Evolutionary conservation across 2,888 invertebrate species (phyloP).

Genomic region (Atherix ibis): DNA sequence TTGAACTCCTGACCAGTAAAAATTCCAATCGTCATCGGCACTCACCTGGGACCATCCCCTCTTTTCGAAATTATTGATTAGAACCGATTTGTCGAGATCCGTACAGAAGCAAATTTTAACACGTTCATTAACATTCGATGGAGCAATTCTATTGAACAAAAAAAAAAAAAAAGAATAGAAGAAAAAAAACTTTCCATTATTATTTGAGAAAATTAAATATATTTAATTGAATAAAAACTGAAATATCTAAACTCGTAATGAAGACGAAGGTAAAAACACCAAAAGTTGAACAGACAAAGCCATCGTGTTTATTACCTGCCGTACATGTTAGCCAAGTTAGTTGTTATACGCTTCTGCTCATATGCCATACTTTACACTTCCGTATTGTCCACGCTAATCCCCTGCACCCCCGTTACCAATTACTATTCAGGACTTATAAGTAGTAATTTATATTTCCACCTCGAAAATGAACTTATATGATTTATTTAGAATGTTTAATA

Average conservation of each 20-base stretch:
- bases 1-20: constrained; percentile 87
- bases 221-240: too few relatives aligned
- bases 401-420: too few relatives aligned
- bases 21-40: constrained; percentile 89
- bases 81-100: constrained; percentile 76
- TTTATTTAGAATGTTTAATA: neutral
- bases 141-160: constrained; percentile 17
- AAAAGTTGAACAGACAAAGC: too few relatives aligned
- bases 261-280: too few relatives aligned
- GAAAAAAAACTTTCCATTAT: too few relatives aligned
- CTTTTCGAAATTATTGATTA: constrained; percentile 81
- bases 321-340: constrained; percentile 31
- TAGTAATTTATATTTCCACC: too few relatives aligned
- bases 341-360: constrained; percentile 17
- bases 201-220: too few relatives aligned
- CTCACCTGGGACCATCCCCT: constrained; percentile 71
- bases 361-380: too few relatives aligned
- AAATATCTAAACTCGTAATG: too few relatives aligned
- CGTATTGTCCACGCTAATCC: too few relatives aligned
- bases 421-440: too few relatives aligned
- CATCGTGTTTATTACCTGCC: too few relatives aligned
- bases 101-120: constrained; percentile 29
- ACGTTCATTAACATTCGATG: constrained; percentile 16
- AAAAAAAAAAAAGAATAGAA: constrained; percentile 5
- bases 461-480: neutral